phyloP scores from a whole-genome alignment of 2,797 vertebrate genomes.

The Ctenopoma kingsleyae region DNA sequence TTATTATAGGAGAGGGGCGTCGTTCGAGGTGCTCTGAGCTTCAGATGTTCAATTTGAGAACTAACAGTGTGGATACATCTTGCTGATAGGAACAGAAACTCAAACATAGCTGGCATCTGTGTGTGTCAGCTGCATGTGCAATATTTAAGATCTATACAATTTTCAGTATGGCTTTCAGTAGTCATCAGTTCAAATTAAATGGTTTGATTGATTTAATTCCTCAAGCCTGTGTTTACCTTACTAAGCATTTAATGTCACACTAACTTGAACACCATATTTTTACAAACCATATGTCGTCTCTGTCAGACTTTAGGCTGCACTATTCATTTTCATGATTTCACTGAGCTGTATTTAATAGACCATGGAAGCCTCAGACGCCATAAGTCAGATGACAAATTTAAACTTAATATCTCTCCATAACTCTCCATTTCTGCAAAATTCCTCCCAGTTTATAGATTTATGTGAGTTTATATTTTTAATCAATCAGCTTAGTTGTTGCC shows the following conservation, averaged over 20 bases:
- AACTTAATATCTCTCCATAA: constrained; percentile 58
- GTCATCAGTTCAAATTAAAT: constrained; percentile 36
- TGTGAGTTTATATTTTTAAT: constrained; percentile 43
- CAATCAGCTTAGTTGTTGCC: constrained; percentile 44
- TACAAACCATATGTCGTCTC: constrained; percentile 53
- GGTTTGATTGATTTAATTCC: constrained; percentile 49
- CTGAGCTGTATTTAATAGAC: constrained; percentile 70
- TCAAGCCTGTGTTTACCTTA: constrained; percentile 19
- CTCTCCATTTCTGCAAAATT: constrained; percentile 39
- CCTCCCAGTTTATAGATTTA: constrained; percentile 40
- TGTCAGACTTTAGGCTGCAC: constrained; percentile 53
- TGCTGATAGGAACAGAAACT: constrained; percentile 51
- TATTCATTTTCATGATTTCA: constrained; percentile 71
- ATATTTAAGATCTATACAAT: constrained; percentile 35
- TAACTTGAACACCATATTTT: constrained; percentile 46
- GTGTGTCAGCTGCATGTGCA: constrained; percentile 23
- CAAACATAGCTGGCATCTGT: constrained; percentile 20
- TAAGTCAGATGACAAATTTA: constrained; percentile 66
- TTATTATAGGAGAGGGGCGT: constrained; percentile 36
- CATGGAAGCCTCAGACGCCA: constrained; percentile 56
- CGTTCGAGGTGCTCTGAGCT: constrained; percentile 46
- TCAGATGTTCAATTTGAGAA: constrained; percentile 60
- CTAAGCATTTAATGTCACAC: constrained; percentile 43
- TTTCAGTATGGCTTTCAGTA: constrained; percentile 31
- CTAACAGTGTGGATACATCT: constrained; percentile 51